Base-by-base conservation (phyloP, 1,140 invertebrate species). In the Sweltsa coloradensis region DNA sequence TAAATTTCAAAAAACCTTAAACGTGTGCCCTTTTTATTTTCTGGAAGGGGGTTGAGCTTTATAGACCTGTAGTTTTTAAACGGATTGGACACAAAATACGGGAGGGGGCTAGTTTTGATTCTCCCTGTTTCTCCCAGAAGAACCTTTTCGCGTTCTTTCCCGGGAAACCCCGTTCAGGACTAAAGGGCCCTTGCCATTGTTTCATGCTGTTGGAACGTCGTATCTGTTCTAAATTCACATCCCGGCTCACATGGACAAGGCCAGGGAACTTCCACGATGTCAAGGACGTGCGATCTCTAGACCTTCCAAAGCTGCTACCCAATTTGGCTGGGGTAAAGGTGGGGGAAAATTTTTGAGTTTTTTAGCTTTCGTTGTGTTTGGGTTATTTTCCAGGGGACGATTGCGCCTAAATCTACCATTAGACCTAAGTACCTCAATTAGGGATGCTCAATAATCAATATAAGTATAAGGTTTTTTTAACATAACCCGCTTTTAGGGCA, bases 191-290 rank as follows among this genome's bases (percentile, higher is more conserved):
- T 79, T 95, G 14, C 0, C 79, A 92, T 54, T 83, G 82, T 7
- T 86, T 97, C 57, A 83, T 84, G 52, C 64, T 97, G 13, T 97
- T 97, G 92, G 92, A 2, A 92, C 89, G 1, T 89, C 89, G 16
- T 89, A 94, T 64, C 69, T 96, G 5, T 96, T 97, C 61, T 80
- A 96, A 0, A 94, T 89, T 9, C 92, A 97, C 73, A 74, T 96
- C 52, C 90, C 89, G 0, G 88, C 90, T 19, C 85, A 92, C 61
- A 81, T 85, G 55, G 84, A 90, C 51, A 89, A 89, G 63, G 80
- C 88, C 0, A 85, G 89, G 56, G 86, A 90, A 56, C 70, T 90
- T 40, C 11, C 89, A 95, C 64, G 87, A 92, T 27, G 83, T 84
- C 55, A 82, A 82, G 60, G 92, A 94, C 37, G 80, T 83, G 29